A percentile compares a stretch with the other conserved stretches of the same genome.
Evolutionary conservation across 2,113 vertebrate genomes (phyloP).

Genomic region (Corythornis cristatus): DNA sequence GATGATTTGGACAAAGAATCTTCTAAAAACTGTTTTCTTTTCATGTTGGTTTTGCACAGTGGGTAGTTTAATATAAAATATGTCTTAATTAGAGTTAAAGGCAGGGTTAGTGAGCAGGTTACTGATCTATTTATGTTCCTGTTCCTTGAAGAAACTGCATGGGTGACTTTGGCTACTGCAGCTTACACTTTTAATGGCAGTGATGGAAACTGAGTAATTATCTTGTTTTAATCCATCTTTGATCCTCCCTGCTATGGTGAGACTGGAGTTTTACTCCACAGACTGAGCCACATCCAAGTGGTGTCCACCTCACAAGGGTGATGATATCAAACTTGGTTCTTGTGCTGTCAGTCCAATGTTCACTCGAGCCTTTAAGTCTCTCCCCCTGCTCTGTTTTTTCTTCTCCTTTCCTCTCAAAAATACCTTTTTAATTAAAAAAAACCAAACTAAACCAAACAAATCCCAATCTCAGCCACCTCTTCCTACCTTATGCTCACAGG

Average conservation of each 20-base stretch:
- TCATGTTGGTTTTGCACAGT: neutral
- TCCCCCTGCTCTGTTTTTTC: neutral
- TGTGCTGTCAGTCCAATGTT: neutral
- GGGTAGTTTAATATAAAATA: neutral
- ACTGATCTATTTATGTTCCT: neutral
- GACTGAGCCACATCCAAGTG: neutral
- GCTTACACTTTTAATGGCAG: neutral
- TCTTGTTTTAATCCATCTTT: neutral
- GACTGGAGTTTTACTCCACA: neutral
- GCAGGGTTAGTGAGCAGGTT: neutral
- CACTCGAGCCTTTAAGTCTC: neutral
- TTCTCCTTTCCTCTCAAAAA: neutral
- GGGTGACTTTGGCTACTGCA: neutral
- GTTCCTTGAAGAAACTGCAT: neutral
- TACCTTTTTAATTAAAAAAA: neutral
- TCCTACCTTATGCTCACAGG: neutral
- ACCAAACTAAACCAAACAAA: neutral
- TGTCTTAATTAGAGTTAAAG: neutral
- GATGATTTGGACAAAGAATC: neutral
- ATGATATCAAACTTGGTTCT: neutral
- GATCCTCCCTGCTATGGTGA: neutral
- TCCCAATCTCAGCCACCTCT: neutral
- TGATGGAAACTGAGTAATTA: neutral
- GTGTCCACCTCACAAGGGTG: neutral
- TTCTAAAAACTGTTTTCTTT: neutral